Percentiles rank a stretch among this genome's conserved stretches.
Conservation (phyloP, 2,888 invertebrate species). For the Leptinotarsa haldemani region DNA sequence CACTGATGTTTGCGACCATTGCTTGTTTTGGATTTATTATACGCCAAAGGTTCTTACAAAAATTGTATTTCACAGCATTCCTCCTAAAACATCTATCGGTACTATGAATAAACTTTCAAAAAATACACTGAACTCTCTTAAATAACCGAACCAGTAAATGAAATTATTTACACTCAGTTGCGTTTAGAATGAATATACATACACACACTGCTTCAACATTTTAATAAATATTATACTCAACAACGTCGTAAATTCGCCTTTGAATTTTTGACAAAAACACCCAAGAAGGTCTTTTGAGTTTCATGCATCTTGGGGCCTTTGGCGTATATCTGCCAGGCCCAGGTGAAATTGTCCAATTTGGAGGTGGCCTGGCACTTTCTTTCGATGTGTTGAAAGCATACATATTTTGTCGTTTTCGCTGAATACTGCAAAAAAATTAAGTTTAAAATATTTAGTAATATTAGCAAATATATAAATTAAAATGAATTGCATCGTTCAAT, state of each 20-base stretch:
- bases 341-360: conserved; percentile 58
- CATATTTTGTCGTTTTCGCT: conserved; percentile 31
- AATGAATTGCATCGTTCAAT: no score
- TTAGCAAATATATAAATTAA: no score
- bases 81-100: no score
- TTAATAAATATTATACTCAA: conserved; percentile 39
- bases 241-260: conserved; percentile 50
- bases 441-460: no score
- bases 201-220: background rate
- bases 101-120: background rate
- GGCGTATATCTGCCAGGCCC: conserved; percentile 62
- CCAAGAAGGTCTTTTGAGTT: conserved; percentile 53
- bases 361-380: conserved; percentile 52
- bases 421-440: conserved; percentile 11
- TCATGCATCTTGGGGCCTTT: conserved; percentile 50
- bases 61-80: no score
- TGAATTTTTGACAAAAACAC: conserved; percentile 57
- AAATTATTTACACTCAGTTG: background rate
- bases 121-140: background rate
- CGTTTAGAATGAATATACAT: background rate
- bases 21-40: no score
- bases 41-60: no score
- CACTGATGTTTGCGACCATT: no score
- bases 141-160: background rate
- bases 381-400: conserved; percentile 58